A percentile compares a stretch with the other conserved stretches of the same genome.
These are phyloP conservation scores for Lacerta bilineata DNA, from an alignment of 2,797 vertebrate genomes.

Conservation along the genomic window DNA sequence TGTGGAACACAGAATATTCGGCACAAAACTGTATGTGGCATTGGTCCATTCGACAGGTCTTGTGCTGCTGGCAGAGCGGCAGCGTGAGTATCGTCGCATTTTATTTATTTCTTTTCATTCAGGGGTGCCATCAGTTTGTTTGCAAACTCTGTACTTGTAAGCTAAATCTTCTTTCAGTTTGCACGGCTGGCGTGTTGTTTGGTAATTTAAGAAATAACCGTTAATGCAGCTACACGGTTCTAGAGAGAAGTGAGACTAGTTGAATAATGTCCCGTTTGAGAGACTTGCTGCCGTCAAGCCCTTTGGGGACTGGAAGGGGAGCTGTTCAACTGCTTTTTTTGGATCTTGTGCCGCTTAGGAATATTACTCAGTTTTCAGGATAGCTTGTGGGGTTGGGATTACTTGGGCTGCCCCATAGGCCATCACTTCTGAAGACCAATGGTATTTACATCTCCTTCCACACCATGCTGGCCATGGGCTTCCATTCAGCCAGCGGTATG, in stretches of 20 bases:
- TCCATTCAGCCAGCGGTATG: not conserved
- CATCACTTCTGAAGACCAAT: not conserved
- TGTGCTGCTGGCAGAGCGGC: constrained; percentile 10
- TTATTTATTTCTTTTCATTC: constrained; percentile 2
- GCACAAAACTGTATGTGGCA: constrained; percentile 39
- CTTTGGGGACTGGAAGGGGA: accelerated
- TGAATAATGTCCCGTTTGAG: not conserved
- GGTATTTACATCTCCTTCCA: too few species aligned
- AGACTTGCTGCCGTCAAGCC: not conserved
- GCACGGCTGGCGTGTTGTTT: accelerated
- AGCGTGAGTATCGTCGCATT: constrained; percentile 44
- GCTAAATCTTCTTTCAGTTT: not conserved
- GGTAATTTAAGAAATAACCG: not conserved
- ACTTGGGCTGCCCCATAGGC: not conserved
- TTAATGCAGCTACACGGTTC: accelerated
- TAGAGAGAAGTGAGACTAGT: constrained; percentile 1
- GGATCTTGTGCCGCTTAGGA: not conserved
- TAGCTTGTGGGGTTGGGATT: not conserved
- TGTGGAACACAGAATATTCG: constrained; percentile 2
- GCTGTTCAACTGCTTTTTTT: constrained; percentile 8
- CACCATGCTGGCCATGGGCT: not conserved
- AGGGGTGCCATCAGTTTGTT: not conserved
- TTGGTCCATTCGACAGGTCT: not conserved
- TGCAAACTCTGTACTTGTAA: too few species aligned
- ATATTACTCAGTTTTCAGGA: not conserved